These are phyloP conservation scores for Alauda arvensis DNA, from an alignment of 2,797 vertebrate species.

Conservation along the genomic window DNA sequence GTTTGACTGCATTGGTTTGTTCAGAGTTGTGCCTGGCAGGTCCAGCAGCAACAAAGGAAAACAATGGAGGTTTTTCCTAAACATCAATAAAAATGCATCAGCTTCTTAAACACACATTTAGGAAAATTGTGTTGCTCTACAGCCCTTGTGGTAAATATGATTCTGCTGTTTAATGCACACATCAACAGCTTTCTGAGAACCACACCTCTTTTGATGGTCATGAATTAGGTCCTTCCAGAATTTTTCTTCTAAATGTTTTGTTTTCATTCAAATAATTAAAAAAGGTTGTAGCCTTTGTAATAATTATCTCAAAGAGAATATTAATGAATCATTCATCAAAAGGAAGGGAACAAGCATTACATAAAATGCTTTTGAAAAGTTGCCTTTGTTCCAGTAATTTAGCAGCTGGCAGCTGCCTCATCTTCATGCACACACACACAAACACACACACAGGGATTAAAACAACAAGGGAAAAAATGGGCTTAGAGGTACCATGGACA, in stretches of 20 bases:
- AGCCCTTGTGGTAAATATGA: neutral
- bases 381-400: slow-evolving; percentile 37
- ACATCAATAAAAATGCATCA: neutral
- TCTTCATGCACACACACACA: neutral
- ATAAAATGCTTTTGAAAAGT: slow-evolving; percentile 38
- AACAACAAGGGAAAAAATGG: neutral
- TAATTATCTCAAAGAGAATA: slow-evolving; percentile 35
- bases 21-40: neutral
- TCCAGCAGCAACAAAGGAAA: neutral
- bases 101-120: neutral
- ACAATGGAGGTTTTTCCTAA: neutral
- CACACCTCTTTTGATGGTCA: neutral
- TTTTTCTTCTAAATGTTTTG: slow-evolving; percentile 1
- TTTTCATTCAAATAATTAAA: slow-evolving; percentile 9
- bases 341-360: slow-evolving; percentile 19
- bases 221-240: neutral
- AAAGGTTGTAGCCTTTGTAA: slow-evolving; percentile 8
- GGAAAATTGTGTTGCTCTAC: neutral
- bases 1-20: neutral
- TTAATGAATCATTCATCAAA: slow-evolving; percentile 54
- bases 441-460: neutral
- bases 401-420: slow-evolving; percentile 49
- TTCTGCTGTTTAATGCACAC: neutral
- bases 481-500: neutral
- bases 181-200: neutral